phyloP scores from a whole-genome alignment of 1,140 invertebrate species.

The Hestina assimilis region DNA sequence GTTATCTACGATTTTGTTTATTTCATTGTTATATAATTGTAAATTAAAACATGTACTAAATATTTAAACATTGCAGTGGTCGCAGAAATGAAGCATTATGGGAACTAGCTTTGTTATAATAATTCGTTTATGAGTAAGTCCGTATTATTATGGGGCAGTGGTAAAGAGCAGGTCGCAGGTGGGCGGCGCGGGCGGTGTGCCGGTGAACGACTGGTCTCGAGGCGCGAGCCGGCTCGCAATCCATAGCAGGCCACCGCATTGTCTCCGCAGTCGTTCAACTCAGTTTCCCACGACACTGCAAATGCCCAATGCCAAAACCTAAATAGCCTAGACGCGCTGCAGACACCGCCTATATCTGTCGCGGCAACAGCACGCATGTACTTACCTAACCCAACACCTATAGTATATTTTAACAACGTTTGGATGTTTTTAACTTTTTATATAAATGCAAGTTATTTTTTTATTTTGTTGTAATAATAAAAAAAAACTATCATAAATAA shows the following conservation, averaged over 20 bases:
- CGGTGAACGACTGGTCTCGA: constrained; percentile 48
- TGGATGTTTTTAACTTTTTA: constrained; percentile 10
- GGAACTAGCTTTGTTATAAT: too few relatives aligned
- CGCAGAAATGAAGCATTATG: too few relatives aligned
- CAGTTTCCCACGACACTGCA: constrained; percentile 68
- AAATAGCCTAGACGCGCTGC: constrained; percentile 74
- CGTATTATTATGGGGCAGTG: constrained; percentile 21
- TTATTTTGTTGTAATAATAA: too few relatives aligned
- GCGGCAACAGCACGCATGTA: constrained; percentile 35
- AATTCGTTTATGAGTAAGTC: constrained; percentile 4
- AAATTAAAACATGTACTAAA: too few relatives aligned
- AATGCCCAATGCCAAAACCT: constrained; percentile 69
- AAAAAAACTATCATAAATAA: too few relatives aligned
- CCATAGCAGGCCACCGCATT: constrained; percentile 57
- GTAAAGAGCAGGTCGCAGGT: constrained; percentile 37
- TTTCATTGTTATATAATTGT: too few relatives aligned
- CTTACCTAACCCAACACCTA: too few relatives aligned
- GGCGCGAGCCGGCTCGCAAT: constrained; percentile 31
- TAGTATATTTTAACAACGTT: constrained; percentile 24
- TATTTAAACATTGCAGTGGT: too few relatives aligned
- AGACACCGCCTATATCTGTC: constrained; percentile 71
- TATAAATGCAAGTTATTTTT: too few relatives aligned
- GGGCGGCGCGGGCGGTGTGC: constrained; percentile 36
- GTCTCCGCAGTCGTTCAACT: constrained; percentile 75
- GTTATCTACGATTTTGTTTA: too few relatives aligned